phyloP scores from a whole-genome alignment of 1,140 invertebrate genomes.

The Drosophila ananassae region DNA sequence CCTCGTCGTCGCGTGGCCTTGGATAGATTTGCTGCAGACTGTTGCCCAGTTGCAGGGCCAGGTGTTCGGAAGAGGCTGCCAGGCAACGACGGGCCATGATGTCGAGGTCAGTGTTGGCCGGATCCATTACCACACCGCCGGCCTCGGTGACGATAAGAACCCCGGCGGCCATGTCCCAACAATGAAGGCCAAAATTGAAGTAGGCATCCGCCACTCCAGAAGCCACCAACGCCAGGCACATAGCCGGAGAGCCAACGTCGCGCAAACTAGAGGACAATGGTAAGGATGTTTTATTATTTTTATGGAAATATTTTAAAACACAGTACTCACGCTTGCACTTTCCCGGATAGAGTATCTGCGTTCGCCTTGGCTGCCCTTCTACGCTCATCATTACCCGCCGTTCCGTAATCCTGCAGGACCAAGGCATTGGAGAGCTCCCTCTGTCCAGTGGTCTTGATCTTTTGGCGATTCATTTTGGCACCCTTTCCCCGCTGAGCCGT shows the following conservation, averaged over 20 bases:
- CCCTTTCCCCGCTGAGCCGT: conserved; percentile 40
- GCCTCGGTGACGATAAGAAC: conserved; percentile 94
- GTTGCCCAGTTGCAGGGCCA: conserved; percentile 89
- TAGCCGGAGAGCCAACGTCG: conserved; percentile 93
- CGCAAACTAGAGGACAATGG: conserved; percentile 86
- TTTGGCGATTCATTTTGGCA: conserved; percentile 36
- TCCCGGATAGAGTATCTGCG: conserved; percentile 87
- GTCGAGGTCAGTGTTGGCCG: conserved; percentile 91
- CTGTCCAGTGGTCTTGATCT: conserved; percentile 39
- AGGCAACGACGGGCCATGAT: conserved; percentile 91
- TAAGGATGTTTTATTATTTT: no score
- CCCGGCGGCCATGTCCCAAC: conserved; percentile 96
- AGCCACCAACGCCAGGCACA: conserved; percentile 96
- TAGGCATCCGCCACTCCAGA: conserved; percentile 93
- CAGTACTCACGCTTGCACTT: conserved; percentile 91
- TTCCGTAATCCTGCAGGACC: conserved; percentile 77
- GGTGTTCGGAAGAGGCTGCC: conserved; percentile 88
- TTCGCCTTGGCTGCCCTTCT: conserved; percentile 90
- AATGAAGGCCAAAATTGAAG: conserved; percentile 95
- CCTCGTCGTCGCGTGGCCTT: conserved; percentile 57
- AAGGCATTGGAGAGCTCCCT: conserved; percentile 17
- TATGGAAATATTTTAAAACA: neutral
- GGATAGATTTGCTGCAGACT: conserved; percentile 84
- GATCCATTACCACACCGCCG: conserved; percentile 96
- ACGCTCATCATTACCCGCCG: conserved; percentile 87